Evolutionary conservation across 2,113 vertebrate genomes (phyloP).

Genomic region (Ochotona curzoniae): DNA sequence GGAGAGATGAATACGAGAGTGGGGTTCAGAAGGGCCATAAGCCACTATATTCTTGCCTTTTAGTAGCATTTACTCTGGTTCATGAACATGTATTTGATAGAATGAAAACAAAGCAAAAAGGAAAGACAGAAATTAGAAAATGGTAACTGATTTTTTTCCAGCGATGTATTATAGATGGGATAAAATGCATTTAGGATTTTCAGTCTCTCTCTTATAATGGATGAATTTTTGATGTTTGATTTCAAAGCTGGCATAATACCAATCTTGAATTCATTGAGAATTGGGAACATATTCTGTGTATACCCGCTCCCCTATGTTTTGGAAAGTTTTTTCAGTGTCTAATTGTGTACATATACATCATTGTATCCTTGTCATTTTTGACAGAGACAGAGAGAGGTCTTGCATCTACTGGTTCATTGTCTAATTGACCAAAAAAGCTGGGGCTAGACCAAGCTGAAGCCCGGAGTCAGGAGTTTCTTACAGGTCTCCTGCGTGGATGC

Average conservation of each 20-base stretch:
- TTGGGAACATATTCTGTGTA: not conserved
- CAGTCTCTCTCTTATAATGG: not conserved
- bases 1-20: not conserved
- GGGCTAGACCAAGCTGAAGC: no score
- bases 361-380: not conserved
- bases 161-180: not conserved
- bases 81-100: not conserved
- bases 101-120: constrained; percentile 49
- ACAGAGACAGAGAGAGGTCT: no score
- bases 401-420: no score
- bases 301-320: not conserved
- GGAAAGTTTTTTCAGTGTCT: not conserved
- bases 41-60: constrained; percentile 11
- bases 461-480: no score
- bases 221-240: constrained; percentile 6
- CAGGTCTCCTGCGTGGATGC: no score
- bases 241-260: not conserved
- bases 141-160: not conserved
- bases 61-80: constrained; percentile 21
- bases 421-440: no score
- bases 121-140: not conserved
- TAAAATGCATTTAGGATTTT: constrained; percentile 3
- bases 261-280: not conserved
- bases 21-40: not conserved
- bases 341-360: not conserved